Percentiles rank a stretch among this genome's conserved stretches.
Evolutionary conservation across 2,888 invertebrate genomes (phyloP).

Genomic region (Trissoscelio sp.): DNA sequence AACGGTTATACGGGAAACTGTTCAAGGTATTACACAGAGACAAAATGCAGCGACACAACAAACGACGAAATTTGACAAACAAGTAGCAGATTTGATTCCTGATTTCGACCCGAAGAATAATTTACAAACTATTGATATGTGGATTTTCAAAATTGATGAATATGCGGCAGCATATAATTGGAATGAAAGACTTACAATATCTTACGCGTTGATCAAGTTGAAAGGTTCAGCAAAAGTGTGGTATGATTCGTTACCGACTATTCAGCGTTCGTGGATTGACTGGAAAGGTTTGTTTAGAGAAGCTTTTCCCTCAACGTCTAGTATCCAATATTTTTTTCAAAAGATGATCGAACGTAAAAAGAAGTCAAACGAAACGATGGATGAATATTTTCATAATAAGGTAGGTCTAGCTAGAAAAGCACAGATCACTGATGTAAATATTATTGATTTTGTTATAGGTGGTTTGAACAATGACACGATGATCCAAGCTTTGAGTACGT

Average conservation of each 20-base stretch:
- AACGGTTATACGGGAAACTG: constrained; percentile 25
- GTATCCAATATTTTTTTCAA: constrained; percentile 27
- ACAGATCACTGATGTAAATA: constrained; percentile 2
- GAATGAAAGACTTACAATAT: constrained; percentile 16
- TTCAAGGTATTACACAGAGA: constrained; percentile 10
- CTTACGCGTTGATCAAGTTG: constrained; percentile 26
- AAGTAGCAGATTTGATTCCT: constrained; percentile 30
- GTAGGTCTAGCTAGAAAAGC: constrained; percentile 26
- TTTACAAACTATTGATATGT: constrained; percentile 6
- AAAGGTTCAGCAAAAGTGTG: constrained; percentile 27
- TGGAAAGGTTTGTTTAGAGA: constrained; percentile 13
- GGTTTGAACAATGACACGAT: constrained; percentile 18
- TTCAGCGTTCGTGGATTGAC: constrained; percentile 9
- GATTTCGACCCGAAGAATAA: constrained; percentile 32
- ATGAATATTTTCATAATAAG: constrained; percentile 40
- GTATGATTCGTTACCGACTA: constrained; percentile 28
- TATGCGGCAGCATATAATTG: constrained; percentile 28
- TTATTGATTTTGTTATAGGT: constrained; percentile 37
- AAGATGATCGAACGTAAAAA: constrained; percentile 28
- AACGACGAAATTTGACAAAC: constrained; percentile 9
- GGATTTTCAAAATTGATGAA: constrained; percentile 34
- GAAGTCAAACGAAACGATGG: constrained; percentile 18
- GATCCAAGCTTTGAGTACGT: constrained; percentile 26
- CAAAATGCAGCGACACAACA: background rate
- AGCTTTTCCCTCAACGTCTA: constrained; percentile 1